Evolutionary conservation across 1,140 invertebrate species (phyloP).

Genomic region (Mycetomoellerius zeteki): DNA sequence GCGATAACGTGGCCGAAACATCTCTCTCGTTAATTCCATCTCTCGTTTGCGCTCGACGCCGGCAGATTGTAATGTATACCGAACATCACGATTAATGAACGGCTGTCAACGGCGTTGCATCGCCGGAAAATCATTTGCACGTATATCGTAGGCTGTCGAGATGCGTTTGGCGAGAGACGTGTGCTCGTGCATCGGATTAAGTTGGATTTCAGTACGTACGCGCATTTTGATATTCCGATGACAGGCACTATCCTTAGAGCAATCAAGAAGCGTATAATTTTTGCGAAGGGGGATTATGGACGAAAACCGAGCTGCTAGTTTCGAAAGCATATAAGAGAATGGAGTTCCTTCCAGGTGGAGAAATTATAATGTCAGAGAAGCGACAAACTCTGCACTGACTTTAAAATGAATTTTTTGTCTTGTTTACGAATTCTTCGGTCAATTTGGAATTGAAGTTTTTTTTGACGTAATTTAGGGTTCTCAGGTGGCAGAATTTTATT

Average conservation of each 20-base stretch:
- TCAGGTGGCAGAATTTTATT: background rate
- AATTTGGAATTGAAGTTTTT: background rate
- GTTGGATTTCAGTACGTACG: conserved; percentile 41
- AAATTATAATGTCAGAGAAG: conserved; percentile 34
- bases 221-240: conserved; percentile 46
- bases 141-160: conserved; percentile 35
- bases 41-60: conserved; percentile 16
- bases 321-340: conserved; percentile 4
- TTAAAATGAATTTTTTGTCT: conserved; percentile 25
- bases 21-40: conserved; percentile 31
- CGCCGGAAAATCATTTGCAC: conserved; percentile 52
- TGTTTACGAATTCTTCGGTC: background rate
- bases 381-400: background rate
- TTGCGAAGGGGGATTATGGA: conserved; percentile 16
- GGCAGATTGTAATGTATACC: conserved; percentile 35
- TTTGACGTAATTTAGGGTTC: background rate
- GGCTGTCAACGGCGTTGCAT: conserved; percentile 52
- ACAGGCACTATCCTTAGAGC: conserved; percentile 53
- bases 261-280: conserved; percentile 48
- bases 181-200: conserved; percentile 47
- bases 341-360: background rate
- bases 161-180: conserved; percentile 44
- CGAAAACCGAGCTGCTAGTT: conserved; percentile 11
- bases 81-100: conserved; percentile 58
- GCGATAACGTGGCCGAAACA: conserved; percentile 47